phyloP scores from a whole-genome alignment of 2,113 vertebrate species.

The Shinisaurus crocodilurus region DNA sequence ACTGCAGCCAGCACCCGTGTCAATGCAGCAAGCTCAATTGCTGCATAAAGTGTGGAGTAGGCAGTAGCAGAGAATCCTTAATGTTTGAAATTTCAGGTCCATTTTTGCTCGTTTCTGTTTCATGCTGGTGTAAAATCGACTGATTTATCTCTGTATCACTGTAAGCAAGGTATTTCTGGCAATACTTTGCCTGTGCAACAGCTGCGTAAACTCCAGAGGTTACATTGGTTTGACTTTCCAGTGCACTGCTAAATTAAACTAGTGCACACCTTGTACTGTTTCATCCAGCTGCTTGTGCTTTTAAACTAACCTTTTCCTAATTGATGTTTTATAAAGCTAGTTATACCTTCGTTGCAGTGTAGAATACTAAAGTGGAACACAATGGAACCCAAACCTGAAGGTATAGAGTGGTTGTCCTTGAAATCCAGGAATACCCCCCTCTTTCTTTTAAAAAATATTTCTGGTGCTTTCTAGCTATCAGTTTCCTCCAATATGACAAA shows the following conservation, averaged over 20 bases:
- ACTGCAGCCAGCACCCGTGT: not conserved
- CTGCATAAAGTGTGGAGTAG: not conserved
- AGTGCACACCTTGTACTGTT: constrained; percentile 1
- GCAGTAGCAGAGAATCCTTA: not conserved
- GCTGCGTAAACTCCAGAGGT: constrained; percentile 24
- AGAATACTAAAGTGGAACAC: not conserved
- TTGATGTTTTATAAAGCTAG: constrained; percentile 32
- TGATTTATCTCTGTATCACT: constrained; percentile 2
- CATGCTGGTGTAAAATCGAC: constrained; percentile 7
- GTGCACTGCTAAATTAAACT: constrained; percentile 43
- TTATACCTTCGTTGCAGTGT: constrained; percentile 4
- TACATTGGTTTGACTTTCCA: constrained; percentile 44
- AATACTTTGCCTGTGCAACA: not conserved
- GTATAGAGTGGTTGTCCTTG: not conserved
- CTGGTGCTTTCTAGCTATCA: not conserved
- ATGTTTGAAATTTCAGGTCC: not conserved
- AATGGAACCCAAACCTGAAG: not conserved
- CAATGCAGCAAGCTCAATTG: not conserved
- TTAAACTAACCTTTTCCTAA: constrained; percentile 27
- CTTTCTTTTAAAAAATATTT: not conserved
- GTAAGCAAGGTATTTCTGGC: constrained; percentile 24
- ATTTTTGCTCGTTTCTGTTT: not conserved
- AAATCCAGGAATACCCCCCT: not conserved
- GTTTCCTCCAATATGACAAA: not conserved
- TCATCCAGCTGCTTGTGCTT: constrained; percentile 18